phyloP scores from a whole-genome alignment of 2,113 vertebrate species.

The Cyanoliseus patagonus region DNA sequence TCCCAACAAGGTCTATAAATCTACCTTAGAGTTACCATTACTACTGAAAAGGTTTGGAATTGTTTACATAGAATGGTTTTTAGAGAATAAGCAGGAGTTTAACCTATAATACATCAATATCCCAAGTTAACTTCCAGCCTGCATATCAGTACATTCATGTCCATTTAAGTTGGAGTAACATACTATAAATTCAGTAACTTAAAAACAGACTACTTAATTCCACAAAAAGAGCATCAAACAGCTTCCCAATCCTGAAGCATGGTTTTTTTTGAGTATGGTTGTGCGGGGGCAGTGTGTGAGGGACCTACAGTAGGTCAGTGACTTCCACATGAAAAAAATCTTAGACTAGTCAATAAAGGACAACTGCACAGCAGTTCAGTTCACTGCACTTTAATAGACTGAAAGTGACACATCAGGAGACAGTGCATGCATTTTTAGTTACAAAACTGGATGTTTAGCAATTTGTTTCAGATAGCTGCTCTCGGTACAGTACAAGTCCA shows the following conservation, averaged over 20 bases:
- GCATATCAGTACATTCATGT: not conserved
- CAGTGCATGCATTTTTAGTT: not conserved
- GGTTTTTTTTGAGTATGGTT: not conserved
- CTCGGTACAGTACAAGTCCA: not conserved
- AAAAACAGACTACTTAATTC: not conserved
- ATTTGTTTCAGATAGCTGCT: not conserved
- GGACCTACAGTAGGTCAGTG: not conserved
- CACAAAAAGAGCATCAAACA: not conserved
- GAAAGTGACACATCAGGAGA: not conserved
- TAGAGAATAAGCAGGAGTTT: not conserved
- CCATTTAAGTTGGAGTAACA: not conserved
- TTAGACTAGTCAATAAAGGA: conserved; percentile 9
- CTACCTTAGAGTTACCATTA: not conserved
- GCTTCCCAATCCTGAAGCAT: not conserved
- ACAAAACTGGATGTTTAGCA: not conserved
- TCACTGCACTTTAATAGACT: conserved; percentile 31
- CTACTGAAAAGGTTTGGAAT: not conserved
- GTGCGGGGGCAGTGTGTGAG: not conserved
- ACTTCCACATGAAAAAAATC: not conserved
- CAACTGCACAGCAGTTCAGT: conserved; percentile 16
- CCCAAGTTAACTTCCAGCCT: not conserved
- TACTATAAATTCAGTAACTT: not conserved
- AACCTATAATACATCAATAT: not conserved
- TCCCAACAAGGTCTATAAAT: not conserved
- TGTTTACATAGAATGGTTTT: not conserved